Percentiles rank a stretch among this genome's conserved stretches.
Conservation (phyloP, 2,888 invertebrate species). For the Boloria selene region DNA sequence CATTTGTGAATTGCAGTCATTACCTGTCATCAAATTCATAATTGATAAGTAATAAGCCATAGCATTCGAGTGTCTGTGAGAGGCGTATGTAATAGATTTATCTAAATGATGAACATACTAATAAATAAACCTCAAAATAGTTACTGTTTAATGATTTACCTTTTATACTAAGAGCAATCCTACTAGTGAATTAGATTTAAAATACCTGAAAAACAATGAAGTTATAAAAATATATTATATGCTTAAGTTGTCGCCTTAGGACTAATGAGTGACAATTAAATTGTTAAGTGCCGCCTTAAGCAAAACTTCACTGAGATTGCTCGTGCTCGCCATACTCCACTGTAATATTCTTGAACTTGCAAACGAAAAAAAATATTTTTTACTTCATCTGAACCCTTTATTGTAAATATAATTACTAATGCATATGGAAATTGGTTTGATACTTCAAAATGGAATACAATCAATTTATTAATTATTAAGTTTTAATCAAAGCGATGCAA, state of each 20-base stretch:
- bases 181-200: too few species aligned
- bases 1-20: slow-evolving; percentile 63
- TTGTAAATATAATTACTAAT: background rate
- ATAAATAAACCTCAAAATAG: too few species aligned
- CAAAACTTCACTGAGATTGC: slow-evolving; percentile 74
- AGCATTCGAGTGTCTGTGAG: slow-evolving; percentile 56
- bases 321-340: slow-evolving; percentile 69
- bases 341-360: slow-evolving; percentile 59
- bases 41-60: slow-evolving; percentile 63
- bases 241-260: slow-evolving; percentile 65
- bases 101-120: slow-evolving; percentile 32
- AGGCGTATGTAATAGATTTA: slow-evolving; percentile 69
- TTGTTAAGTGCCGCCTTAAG: slow-evolving; percentile 73
- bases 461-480: slow-evolving; percentile 19
- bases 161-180: too few species aligned
- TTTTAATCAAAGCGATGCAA: slow-evolving; percentile 41
- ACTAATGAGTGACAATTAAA: slow-evolving; percentile 79
- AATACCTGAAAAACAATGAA: slow-evolving; percentile 44
- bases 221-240: slow-evolving; percentile 67
- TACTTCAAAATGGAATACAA: background rate
- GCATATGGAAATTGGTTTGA: background rate
- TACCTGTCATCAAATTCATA: slow-evolving; percentile 57
- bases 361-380: slow-evolving; percentile 46
- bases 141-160: too few species aligned
- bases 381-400: background rate